Percentiles rank a stretch among this genome's conserved stretches.
Conservation (phyloP, 1,140 invertebrate species). For the Cherax destructor region DNA sequence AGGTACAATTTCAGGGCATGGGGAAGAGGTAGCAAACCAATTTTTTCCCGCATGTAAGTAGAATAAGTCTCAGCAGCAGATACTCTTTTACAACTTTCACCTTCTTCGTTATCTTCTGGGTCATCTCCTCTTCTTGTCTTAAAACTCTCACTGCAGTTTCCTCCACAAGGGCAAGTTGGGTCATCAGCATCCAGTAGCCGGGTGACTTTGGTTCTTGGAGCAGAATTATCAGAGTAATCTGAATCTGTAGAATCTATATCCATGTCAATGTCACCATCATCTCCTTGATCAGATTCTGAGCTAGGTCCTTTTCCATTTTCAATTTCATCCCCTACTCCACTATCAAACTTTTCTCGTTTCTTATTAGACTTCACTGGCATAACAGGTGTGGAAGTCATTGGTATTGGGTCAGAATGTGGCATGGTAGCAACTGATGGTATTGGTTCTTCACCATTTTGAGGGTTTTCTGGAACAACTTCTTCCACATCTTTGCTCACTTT, state of each 20-base stretch:
- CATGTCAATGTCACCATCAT: constrained; percentile 57
- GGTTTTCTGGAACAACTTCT: neutral
- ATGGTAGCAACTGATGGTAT: constrained; percentile 20
- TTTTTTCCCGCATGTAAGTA: constrained; percentile 57
- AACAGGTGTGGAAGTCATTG: constrained; percentile 28
- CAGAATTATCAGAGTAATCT: constrained; percentile 50
- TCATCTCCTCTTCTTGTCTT: neutral
- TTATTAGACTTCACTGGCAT: constrained; percentile 41
- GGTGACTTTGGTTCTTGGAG: constrained; percentile 40
- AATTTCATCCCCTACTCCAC: constrained; percentile 60
- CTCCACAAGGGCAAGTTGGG: constrained; percentile 38
- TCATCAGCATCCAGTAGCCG: constrained; percentile 49
- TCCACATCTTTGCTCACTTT: constrained; percentile 11
- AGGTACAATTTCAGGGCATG: constrained; percentile 61
- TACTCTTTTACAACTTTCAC: neutral
- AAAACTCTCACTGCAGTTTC: constrained; percentile 31
- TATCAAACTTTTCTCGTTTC: constrained; percentile 63
- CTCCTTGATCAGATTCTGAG: constrained; percentile 49
- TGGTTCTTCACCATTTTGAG: neutral
- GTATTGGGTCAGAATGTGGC: constrained; percentile 55
- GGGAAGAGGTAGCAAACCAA: constrained; percentile 48
- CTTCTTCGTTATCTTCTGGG: neutral
- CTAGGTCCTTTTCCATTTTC: constrained; percentile 63
- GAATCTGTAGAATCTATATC: constrained; percentile 60
- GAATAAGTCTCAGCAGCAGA: constrained; percentile 46